phyloP scores from a whole-genome alignment of 2,797 vertebrate genomes.

The Holocentrus rufus region DNA sequence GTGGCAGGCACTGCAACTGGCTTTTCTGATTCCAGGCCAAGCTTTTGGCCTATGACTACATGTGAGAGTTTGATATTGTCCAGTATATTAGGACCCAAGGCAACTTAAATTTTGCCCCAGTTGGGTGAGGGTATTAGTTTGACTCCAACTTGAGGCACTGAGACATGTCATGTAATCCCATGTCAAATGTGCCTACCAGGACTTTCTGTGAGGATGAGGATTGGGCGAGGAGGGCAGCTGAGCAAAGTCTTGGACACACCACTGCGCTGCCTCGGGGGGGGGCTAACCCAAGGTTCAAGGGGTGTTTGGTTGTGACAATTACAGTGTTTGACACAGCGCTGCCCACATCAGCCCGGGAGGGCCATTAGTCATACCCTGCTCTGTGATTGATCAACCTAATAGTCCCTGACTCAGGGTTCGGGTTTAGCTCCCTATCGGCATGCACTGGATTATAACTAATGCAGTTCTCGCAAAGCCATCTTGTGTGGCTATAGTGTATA shows the following conservation, averaged over 20 bases:
- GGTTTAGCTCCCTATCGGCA: conserved; percentile 28
- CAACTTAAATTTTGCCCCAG: conserved; percentile 48
- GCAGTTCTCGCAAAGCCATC: conserved; percentile 17
- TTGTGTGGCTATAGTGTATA: conserved; percentile 25
- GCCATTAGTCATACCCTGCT: conserved; percentile 64
- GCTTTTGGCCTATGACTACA: conserved; percentile 42
- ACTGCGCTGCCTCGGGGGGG: conserved; percentile 49
- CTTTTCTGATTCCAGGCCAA: conserved; percentile 19
- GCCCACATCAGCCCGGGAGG: conserved; percentile 51
- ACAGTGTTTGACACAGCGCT: conserved; percentile 74
- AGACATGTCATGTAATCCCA: conserved; percentile 61
- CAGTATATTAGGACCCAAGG: conserved; percentile 55
- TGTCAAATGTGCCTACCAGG: conserved; percentile 61
- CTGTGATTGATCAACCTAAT: conserved; percentile 72
- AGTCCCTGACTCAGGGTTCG: conserved; percentile 45
- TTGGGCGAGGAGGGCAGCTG: conserved; percentile 54
- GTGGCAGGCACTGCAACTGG: background rate
- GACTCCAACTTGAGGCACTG: conserved; percentile 67
- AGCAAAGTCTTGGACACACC: conserved; percentile 55
- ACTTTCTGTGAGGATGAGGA: conserved; percentile 60
- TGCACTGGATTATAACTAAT: conserved; percentile 13
- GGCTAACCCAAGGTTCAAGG: conserved; percentile 44
- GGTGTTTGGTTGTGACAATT: conserved; percentile 61
- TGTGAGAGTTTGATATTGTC: conserved; percentile 50
- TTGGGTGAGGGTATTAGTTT: conserved; percentile 63